These are phyloP conservation scores for Lamprotornis superbus DNA, from an alignment of 2,113 vertebrate genomes.

Conservation along the genomic window DNA sequence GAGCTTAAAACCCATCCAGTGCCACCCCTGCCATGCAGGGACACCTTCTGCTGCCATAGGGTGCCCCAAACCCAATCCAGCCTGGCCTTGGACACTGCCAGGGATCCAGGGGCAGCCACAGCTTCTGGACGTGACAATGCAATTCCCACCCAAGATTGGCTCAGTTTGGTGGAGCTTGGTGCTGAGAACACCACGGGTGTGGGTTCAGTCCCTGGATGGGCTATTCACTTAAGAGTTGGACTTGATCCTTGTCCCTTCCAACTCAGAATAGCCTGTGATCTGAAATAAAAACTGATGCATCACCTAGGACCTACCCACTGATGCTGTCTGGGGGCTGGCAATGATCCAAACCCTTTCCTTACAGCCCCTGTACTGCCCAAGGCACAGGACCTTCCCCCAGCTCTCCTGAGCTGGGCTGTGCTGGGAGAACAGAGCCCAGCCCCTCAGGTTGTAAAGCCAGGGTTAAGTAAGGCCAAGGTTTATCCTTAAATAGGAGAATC, in stretches of 20 bases:
- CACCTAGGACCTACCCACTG: accelerated
- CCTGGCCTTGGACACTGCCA: neutral
- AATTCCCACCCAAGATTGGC: neutral
- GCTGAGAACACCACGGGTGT: neutral
- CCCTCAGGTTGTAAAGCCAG: neutral
- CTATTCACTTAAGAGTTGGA: neutral
- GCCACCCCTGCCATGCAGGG: neutral
- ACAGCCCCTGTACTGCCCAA: neutral
- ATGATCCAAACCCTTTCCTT: neutral
- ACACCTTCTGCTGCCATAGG: neutral
- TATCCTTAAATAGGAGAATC: neutral
- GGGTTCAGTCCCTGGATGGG: neutral
- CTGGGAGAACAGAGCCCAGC: neutral
- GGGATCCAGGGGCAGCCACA: neutral
- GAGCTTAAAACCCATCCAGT: neutral
- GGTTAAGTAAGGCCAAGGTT: neutral
- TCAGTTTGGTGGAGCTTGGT: accelerated
- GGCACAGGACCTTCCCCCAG: neutral
- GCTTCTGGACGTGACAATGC: neutral
- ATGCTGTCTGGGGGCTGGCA: neutral
- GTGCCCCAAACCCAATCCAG: accelerated
- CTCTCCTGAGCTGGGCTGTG: neutral
- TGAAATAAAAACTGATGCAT: neutral
- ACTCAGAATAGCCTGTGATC: neutral
- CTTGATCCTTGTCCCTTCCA: neutral